Base-by-base conservation (phyloP, 2,797 vertebrate species). In the Luscinia luscinia region DNA sequence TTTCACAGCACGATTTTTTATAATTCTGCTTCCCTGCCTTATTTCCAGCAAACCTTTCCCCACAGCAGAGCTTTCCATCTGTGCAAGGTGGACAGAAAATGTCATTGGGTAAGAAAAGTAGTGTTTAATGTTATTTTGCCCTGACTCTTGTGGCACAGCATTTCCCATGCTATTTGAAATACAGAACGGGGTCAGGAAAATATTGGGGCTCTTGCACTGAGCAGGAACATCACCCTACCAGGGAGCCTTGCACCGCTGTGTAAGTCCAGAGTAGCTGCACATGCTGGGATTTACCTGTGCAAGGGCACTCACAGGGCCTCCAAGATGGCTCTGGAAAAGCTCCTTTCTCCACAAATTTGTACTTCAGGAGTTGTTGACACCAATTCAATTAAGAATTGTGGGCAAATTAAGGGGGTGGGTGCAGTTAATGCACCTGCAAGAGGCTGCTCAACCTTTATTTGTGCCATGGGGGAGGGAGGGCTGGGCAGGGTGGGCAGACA, bases 201-300 rank as follows among this genome's bases (percentile, higher is more conserved):
- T 3, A 5, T 0, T 15, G 64, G 16, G 59, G 23, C 4, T 27
- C 15, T 36, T 38, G 38, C 5, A 1, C 2, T 12, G 72, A 40
- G 48, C 49, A 51, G 59, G 24, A 58, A 2, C 17, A 7, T 4
- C n/a, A 5, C 4, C 51, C 32, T 27, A 2, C 6, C 3, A 2
- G 0, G 0, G 40, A 58, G 32, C 15, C n/a, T 34, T 14, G 5
- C 0, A 0, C 12, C 10, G 13, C 21, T 22, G 57, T 24, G 57
- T 8, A 4, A 5, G 9, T 2, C 28, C 57, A 46, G 52, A 48
- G 52, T 5, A 28, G 23, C 6, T 54, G 41, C 49, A 10, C 2
- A 0, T 0, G 0, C 1, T 9, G 74, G 40, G 28, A 13, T 67
- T 45, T 17, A 32, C 46, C 30, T 7, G 0, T 16, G 43, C 21